A percentile compares a stretch with the other conserved stretches of the same genome.
Conservation (phyloP, 2,797 vertebrate genomes). For the Linurgus olivaceus region DNA sequence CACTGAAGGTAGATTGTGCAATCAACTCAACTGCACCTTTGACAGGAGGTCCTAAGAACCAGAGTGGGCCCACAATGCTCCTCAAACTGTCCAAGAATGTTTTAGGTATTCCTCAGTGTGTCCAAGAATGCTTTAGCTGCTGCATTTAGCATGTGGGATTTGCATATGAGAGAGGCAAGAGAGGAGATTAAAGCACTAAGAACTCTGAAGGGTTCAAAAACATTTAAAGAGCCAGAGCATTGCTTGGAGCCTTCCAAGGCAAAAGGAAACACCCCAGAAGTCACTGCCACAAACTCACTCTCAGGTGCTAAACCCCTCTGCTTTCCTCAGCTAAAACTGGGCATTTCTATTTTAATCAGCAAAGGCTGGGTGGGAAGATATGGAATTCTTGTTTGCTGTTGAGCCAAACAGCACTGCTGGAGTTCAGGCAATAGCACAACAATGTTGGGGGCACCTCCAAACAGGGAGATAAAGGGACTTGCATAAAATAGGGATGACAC, state of each 20-base stretch:
- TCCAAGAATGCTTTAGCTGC: background rate
- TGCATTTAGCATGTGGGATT: background rate
- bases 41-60: background rate
- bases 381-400: background rate
- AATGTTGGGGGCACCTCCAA: background rate
- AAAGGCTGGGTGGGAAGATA: background rate
- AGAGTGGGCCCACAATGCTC: background rate
- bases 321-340: background rate
- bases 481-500: background rate
- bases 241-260: background rate
- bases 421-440: background rate
- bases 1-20: background rate
- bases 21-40: background rate
- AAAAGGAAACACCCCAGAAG: background rate
- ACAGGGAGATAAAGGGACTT: background rate
- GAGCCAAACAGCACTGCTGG: background rate
- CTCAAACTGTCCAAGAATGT: background rate
- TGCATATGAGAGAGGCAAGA: background rate
- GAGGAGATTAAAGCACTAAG: background rate
- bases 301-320: background rate
- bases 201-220: background rate
- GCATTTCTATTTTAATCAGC: background rate
- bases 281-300: background rate
- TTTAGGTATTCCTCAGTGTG: background rate
- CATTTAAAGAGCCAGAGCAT: background rate